Evolutionary conservation across 2,797 vertebrate species (phyloP).

Genomic region (Rhodeus uyekii): DNA sequence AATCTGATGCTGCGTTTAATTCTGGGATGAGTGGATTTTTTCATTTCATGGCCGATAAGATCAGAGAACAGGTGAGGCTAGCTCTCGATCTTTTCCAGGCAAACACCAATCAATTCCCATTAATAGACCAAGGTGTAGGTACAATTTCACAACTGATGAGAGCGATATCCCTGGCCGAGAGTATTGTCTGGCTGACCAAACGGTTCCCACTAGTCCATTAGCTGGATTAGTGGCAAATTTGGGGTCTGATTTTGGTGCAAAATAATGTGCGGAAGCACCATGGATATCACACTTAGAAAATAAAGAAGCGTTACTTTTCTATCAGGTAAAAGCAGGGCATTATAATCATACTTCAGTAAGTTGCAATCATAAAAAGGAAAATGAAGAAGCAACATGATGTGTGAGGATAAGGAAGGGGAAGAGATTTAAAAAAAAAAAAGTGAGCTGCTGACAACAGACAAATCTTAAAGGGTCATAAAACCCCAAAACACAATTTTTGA

Average conservation of each 20-base stretch:
- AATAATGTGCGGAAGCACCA: conserved; percentile 32
- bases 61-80: conserved; percentile 61
- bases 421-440: not conserved
- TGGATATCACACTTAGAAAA: not conserved
- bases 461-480: no score
- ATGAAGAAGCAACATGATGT: not conserved
- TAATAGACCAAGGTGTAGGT: conserved; percentile 60
- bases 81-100: conserved; percentile 62
- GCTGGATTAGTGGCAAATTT: conserved; percentile 52
- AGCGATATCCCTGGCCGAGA: conserved; percentile 45
- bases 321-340: not conserved
- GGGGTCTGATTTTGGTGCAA: conserved; percentile 44
- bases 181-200: conserved; percentile 52
- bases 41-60: conserved; percentile 70
- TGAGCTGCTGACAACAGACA: not conserved
- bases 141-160: conserved; percentile 63
- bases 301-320: not conserved
- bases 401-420: not conserved
- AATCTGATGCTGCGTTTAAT: conserved; percentile 63
- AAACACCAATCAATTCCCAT: conserved; percentile 68
- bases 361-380: not conserved
- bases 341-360: conserved; percentile 12
- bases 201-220: conserved; percentile 54
- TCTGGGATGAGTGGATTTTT: conserved; percentile 68
- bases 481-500: no score